Evolutionary conservation across 2,797 vertebrate species (phyloP).

Genomic region (Ctenopoma kingsleyae): DNA sequence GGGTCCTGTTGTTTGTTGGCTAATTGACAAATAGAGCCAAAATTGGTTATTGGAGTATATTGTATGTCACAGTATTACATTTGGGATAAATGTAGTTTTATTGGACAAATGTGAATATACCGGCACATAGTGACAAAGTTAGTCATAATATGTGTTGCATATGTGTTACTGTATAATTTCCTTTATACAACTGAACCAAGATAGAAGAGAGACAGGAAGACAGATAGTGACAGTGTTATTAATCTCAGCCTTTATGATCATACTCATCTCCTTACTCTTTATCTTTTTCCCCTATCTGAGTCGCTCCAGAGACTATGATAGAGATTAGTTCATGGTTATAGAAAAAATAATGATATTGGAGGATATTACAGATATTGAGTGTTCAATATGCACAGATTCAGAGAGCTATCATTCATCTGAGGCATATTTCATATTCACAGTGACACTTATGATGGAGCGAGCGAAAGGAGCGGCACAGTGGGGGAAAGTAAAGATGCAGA

Average conservation of each 20-base stretch:
- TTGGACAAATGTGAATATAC: too few species aligned
- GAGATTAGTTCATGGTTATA: conserved; percentile 33
- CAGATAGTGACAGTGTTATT: conserved; percentile 25
- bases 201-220: conserved; percentile 4
- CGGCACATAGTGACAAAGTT: background rate
- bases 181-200: conserved; percentile 14
- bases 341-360: conserved; percentile 53
- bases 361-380: conserved; percentile 50
- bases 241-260: conserved; percentile 54
- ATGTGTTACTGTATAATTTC: background rate
- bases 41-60: too few species aligned
- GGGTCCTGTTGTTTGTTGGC: background rate
- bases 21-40: background rate
- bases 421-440: conserved; percentile 45
- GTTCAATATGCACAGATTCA: conserved; percentile 41
- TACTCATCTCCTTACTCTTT: conserved; percentile 54
- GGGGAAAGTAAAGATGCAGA: background rate
- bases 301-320: conserved; percentile 23
- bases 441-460: conserved; percentile 31
- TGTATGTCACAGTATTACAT: too few species aligned
- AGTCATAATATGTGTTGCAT: background rate
- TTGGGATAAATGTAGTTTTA: background rate
- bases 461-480: conserved; percentile 6
- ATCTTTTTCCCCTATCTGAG: conserved; percentile 24
- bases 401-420: conserved; percentile 39